Evolutionary conservation across 2,113 vertebrate species (phyloP).

Genomic region (Varanus salvator): DNA sequence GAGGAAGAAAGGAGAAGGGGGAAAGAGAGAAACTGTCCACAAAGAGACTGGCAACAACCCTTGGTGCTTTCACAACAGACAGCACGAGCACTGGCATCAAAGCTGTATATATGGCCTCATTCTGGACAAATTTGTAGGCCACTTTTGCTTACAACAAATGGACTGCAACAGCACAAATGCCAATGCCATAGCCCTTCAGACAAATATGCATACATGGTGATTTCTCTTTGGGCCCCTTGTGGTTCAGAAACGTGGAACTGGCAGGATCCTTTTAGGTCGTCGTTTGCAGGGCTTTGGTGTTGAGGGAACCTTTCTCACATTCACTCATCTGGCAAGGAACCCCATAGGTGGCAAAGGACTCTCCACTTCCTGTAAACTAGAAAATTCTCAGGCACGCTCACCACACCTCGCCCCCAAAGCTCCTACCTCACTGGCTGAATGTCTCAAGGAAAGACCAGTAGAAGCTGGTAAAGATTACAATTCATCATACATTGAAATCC

Average conservation of each 20-base stretch:
- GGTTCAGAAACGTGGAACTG: neutral
- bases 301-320: neutral
- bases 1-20: neutral
- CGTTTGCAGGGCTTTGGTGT: neutral
- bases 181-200: conserved; percentile 45
- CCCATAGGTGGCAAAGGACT: neutral
- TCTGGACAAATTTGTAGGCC: neutral
- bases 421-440: neutral
- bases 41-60: conserved; percentile 15
- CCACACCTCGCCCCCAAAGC: neutral
- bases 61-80: conserved; percentile 30
- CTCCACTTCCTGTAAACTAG: too few relatives aligned
- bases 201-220: neutral
- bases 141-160: neutral
- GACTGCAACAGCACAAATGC: neutral
- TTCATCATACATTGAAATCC: neutral
- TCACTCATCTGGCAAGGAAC: neutral
- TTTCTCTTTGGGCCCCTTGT: neutral
- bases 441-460: neutral
- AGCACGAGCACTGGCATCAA: conserved; percentile 35
- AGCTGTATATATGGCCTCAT: neutral
- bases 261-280: too few relatives aligned
- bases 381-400: neutral
- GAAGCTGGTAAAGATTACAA: neutral
- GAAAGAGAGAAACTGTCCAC: conserved; percentile 21